Percentiles rank a stretch among this genome's conserved stretches.
Evolutionary conservation across 1,140 invertebrate species (phyloP).

Genomic region (Glossosoma conforme): DNA sequence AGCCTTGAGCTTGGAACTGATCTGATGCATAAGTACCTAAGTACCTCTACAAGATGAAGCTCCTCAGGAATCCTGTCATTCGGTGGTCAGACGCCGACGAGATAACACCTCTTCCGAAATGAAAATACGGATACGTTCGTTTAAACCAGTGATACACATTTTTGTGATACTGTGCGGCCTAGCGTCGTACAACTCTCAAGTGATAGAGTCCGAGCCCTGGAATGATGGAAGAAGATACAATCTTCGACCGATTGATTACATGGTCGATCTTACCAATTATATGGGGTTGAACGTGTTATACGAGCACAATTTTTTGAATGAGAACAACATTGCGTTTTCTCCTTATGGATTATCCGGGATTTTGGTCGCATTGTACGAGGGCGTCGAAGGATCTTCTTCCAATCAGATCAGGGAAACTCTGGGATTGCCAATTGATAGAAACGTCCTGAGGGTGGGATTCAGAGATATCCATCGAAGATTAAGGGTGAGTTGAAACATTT

Average conservation of each 20-base stretch:
- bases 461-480: constrained; percentile 72
- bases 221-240: constrained; percentile 37
- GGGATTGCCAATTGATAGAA: constrained; percentile 62
- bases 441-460: constrained; percentile 67
- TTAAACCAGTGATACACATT: background rate
- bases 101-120: constrained; percentile 10
- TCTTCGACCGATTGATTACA: constrained; percentile 62
- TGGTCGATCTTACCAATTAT: constrained; percentile 74
- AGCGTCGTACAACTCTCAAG: background rate
- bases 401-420: constrained; percentile 63
- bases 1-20: constrained; percentile 19
- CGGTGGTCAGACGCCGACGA: constrained; percentile 1
- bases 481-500: constrained; percentile 49
- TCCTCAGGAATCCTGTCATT: constrained; percentile 10
- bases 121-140: constrained; percentile 2
- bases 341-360: constrained; percentile 74
- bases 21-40: too few relatives aligned
- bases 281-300: constrained; percentile 65
- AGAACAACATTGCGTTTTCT: constrained; percentile 81
- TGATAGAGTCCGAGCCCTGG: constrained; percentile 2
- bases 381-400: constrained; percentile 61
- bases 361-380: constrained; percentile 70
- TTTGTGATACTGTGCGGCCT: constrained; percentile 6
- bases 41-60: too few relatives aligned
- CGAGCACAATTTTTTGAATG: constrained; percentile 59